A percentile compares a stretch with the other conserved stretches of the same genome.
These are phyloP conservation scores for Pycnonotus jocosus DNA, from an alignment of 2,113 vertebrate species.

Conservation along the genomic window DNA sequence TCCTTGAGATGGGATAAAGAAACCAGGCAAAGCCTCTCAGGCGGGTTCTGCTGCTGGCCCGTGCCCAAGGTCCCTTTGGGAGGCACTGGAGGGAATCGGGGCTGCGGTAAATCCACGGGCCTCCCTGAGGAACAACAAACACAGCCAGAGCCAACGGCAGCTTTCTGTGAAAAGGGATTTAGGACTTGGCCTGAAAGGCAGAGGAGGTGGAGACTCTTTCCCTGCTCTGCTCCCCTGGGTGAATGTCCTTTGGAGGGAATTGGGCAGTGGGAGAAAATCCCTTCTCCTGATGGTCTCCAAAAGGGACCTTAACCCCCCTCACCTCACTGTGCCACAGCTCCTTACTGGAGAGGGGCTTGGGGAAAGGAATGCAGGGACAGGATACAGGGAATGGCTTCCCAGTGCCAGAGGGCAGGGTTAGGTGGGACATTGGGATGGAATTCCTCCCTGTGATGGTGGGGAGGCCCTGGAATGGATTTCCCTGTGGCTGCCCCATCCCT, in stretches of 20 bases:
- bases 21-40: background rate
- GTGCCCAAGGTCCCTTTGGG: background rate
- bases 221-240: background rate
- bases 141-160: background rate
- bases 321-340: background rate
- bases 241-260: background rate
- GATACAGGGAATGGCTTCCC: background rate
- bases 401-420: background rate
- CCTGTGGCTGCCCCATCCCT: background rate
- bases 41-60: background rate
- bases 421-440: background rate
- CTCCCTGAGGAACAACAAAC: conserved; percentile 10
- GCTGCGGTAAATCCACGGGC: background rate
- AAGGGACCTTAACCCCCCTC: fast-evolving
- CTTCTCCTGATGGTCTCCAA: background rate
- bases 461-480: background rate
- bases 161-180: background rate
- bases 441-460: fast-evolving
- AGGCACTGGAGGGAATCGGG: conserved; percentile 28
- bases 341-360: background rate
- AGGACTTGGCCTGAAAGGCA: background rate
- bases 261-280: background rate
- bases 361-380: background rate
- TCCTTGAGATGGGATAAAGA: background rate
- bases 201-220: background rate